Evolutionary conservation across 1,140 invertebrate species (phyloP).

Genomic region (Lanistes nyassanus): DNA sequence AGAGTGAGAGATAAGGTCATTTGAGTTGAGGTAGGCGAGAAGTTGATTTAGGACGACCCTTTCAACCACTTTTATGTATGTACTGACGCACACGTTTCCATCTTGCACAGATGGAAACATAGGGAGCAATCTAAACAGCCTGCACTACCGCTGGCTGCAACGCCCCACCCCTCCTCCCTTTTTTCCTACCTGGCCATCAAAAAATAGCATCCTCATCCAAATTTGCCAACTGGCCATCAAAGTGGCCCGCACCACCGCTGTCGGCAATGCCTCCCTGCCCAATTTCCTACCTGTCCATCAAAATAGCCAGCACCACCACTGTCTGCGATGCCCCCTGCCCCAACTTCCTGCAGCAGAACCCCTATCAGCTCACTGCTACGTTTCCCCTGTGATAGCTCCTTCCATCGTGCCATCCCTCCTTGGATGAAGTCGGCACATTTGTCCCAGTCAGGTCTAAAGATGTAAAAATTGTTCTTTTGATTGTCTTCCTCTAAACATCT

Average conservation of each 20-base stretch:
- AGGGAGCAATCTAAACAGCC: background rate
- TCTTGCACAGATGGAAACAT: background rate
- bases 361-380: constrained; percentile 63
- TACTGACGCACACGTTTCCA: background rate
- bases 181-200: background rate
- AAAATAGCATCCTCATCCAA: background rate
- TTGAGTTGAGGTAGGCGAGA: too few species aligned
- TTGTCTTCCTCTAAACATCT: background rate
- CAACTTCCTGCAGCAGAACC: constrained; percentile 59
- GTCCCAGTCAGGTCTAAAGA: constrained; percentile 63
- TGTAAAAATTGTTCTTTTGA: background rate
- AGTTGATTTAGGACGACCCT: too few species aligned
- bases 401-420: constrained; percentile 62
- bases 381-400: constrained; percentile 62
- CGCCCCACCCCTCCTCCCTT: background rate
- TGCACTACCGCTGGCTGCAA: background rate
- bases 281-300: constrained; percentile 57
- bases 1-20: too few species aligned
- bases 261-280: background rate
- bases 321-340: constrained; percentile 52
- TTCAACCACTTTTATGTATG: too few species aligned
- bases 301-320: constrained; percentile 58
- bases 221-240: constrained; percentile 1
- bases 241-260: background rate
- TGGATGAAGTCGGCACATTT: constrained; percentile 59